These are phyloP conservation scores for Plebejus anna DNA, from an alignment of 2,888 invertebrate genomes.

Conservation along the genomic window DNA sequence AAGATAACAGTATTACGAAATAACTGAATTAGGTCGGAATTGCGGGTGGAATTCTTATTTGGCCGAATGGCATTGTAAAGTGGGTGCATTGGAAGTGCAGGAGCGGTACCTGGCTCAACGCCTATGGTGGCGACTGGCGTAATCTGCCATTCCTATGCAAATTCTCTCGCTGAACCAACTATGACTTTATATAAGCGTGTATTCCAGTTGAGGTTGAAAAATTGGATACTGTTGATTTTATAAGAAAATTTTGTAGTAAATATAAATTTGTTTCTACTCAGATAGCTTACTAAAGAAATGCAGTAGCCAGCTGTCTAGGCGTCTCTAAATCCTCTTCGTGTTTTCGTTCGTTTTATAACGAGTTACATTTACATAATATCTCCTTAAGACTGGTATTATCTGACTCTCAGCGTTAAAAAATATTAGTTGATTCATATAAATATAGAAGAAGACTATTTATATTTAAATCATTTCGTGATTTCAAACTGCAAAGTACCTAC, in stretches of 20 bases:
- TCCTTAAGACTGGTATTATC: neutral
- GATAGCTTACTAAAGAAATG: neutral
- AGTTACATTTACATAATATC: neutral
- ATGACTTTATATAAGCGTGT: conserved; percentile 64
- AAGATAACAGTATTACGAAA: neutral
- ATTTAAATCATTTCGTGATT: too few relatives aligned
- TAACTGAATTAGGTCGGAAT: conserved; percentile 12
- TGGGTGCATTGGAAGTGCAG: conserved; percentile 39
- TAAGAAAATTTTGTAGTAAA: neutral
- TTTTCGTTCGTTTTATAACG: neutral
- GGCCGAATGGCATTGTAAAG: conserved; percentile 36
- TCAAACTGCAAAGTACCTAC: too few relatives aligned
- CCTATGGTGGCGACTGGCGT: conserved; percentile 69
- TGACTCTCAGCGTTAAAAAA: neutral
- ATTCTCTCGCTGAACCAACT: conserved; percentile 73
- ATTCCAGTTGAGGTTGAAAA: conserved; percentile 42
- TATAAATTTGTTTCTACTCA: neutral
- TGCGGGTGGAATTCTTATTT: conserved; percentile 25
- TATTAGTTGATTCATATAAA: neutral
- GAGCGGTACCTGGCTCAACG: conserved; percentile 46
- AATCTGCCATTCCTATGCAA: conserved; percentile 78
- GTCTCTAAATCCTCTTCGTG: neutral
- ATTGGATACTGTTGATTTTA: conserved; percentile 38
- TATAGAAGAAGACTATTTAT: too few relatives aligned
- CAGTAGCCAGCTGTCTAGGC: neutral